Conservation (phyloP, 1,140 invertebrate genomes). For the Neodiprion pinetum region DNA sequence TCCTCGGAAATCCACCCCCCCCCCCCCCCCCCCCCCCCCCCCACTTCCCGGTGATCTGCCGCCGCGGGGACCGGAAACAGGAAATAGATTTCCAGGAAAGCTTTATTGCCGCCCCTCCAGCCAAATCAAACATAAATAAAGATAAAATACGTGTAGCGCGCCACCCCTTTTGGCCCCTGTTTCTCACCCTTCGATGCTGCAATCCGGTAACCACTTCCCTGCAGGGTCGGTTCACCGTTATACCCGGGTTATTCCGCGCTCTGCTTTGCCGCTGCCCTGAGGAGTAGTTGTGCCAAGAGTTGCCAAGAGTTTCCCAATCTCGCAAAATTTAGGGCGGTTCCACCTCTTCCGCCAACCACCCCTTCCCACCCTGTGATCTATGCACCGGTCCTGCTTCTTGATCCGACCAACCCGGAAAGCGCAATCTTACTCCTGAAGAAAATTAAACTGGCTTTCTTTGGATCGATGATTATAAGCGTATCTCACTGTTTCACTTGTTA, state of each 20-base stretch:
- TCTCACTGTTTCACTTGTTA: no score
- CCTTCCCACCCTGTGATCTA: background rate
- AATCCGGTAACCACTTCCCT: no score
- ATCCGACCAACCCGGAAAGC: background rate
- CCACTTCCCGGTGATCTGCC: no score
- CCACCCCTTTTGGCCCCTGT: background rate
- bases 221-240: no score
- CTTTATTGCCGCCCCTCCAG: conserved; percentile 1
- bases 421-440: background rate
- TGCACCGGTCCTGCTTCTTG: background rate
- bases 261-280: no score
- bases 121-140: conserved; percentile 6
- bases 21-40: no score
- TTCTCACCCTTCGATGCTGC: background rate
- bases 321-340: background rate
- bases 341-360: background rate
- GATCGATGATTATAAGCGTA: no score
- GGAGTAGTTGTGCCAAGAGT: background rate
- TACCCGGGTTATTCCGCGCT: no score
- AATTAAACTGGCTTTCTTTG: background rate
- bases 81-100: conserved; percentile 7
- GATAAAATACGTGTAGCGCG: conserved; percentile 3
- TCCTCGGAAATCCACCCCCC: no score
- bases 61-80: background rate
- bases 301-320: conserved; percentile 2